These are phyloP conservation scores for Drosophila pseudoobscura DNA, from an alignment of 1,140 invertebrate genomes.

Conservation along the genomic window DNA sequence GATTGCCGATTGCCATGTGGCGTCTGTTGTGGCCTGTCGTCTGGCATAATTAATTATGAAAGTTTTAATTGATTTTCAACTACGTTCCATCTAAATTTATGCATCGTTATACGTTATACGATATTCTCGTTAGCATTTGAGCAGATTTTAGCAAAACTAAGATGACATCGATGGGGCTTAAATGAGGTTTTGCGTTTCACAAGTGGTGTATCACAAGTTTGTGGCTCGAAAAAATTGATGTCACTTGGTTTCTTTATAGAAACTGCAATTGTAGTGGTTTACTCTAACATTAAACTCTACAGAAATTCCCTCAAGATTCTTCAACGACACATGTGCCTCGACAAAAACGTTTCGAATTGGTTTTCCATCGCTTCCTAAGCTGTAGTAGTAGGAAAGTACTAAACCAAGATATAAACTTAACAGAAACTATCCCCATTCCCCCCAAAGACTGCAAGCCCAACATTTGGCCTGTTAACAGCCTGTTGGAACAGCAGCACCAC, in stretches of 20 bases:
- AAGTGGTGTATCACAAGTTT: neutral
- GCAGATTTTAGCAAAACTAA: neutral
- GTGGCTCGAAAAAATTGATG: too few species aligned
- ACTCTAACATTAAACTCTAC: too few species aligned
- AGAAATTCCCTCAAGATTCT: too few species aligned
- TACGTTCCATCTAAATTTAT: slow-evolving; percentile 16
- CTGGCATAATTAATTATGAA: slow-evolving; percentile 33
- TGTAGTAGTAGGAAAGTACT: too few species aligned
- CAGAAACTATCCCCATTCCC: slow-evolving; percentile 19
- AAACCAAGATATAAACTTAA: slow-evolving; percentile 4
- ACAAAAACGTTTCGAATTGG: too few species aligned
- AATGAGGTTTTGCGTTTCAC: slow-evolving; percentile 19
- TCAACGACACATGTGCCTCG: too few species aligned
- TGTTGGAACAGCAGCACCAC: slow-evolving; percentile 21
- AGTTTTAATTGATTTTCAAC: slow-evolving; percentile 13
- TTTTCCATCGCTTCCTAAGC: too few species aligned
- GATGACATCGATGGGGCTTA: too few species aligned
- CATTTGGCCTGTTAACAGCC: slow-evolving; percentile 34
- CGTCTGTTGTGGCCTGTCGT: slow-evolving; percentile 1
- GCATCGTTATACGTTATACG: slow-evolving; percentile 5
- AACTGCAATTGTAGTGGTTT: too few species aligned
- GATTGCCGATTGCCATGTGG: slow-evolving; percentile 19
- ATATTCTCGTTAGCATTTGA: slow-evolving; percentile 40
- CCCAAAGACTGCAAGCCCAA: slow-evolving; percentile 23
- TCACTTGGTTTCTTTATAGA: too few species aligned